Evolutionary conservation across 92 coral and sea anemone genomes (phyloP).

Genomic region (Phenganax subtilis): DNA sequence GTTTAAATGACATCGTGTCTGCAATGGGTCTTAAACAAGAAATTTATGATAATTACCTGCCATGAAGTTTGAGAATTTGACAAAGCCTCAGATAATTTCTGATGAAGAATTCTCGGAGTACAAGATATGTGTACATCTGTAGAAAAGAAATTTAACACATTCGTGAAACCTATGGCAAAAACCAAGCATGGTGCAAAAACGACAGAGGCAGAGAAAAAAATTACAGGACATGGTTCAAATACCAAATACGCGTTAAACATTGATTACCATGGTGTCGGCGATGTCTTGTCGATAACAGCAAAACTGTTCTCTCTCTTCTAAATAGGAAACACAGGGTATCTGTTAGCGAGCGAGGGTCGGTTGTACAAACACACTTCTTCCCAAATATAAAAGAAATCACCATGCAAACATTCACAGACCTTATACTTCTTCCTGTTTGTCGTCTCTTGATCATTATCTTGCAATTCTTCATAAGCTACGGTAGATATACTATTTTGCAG

Average conservation of each 20-base stretch:
- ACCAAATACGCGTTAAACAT: background rate
- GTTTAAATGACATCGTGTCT: too few species aligned
- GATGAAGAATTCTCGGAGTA: slow-evolving; percentile 74
- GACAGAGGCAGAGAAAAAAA: background rate
- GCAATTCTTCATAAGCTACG: background rate
- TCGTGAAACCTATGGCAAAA: too few species aligned
- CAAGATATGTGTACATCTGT: slow-evolving; percentile 91
- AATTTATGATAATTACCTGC: slow-evolving; percentile 59
- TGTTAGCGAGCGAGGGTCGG: too few species aligned
- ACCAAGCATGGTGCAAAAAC: too few species aligned
- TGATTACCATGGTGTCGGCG: slow-evolving; percentile 93
- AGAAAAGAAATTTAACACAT: background rate
- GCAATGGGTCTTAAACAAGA: too few species aligned
- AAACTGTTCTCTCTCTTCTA: slow-evolving; percentile 97
- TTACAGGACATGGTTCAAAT: background rate
- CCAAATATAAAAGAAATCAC: background rate
- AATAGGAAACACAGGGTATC: background rate
- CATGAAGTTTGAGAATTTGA: slow-evolving; percentile 61
- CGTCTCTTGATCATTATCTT: background rate
- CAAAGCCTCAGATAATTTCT: slow-evolving; percentile 60
- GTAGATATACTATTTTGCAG: background rate
- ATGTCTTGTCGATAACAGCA: slow-evolving; percentile 94
- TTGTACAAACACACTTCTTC: too few species aligned
- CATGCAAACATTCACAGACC: background rate
- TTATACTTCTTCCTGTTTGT: background rate